phyloP scores from a whole-genome alignment of 2,797 vertebrate species.

The Peromyscus melanophrys region DNA sequence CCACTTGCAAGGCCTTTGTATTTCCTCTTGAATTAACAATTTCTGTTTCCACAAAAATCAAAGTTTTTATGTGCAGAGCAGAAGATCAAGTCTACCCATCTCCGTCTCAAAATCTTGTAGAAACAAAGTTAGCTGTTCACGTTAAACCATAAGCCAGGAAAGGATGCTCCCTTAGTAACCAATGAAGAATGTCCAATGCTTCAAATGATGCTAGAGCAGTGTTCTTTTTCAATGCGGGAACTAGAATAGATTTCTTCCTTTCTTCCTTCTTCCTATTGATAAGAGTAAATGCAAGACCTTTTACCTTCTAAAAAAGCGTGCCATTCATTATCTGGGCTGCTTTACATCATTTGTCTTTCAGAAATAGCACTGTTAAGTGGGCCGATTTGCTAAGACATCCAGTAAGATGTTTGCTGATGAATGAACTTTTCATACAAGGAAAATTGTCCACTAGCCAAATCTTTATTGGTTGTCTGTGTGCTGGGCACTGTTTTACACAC shows the following conservation, averaged over 20 bases:
- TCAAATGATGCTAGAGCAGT: constrained; percentile 35
- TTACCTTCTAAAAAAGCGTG: not conserved
- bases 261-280: not conserved
- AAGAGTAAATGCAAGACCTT: constrained; percentile 34
- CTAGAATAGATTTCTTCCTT: constrained; percentile 49
- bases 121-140: constrained; percentile 78
- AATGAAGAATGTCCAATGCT: constrained; percentile 52
- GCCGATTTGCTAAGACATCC: constrained; percentile 18
- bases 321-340: constrained; percentile 31
- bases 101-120: constrained; percentile 72
- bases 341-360: not conserved
- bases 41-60: constrained; percentile 69
- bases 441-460: constrained; percentile 58
- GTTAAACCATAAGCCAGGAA: constrained; percentile 64
- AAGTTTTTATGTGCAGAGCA: constrained; percentile 48
- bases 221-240: constrained; percentile 60
- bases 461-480: not conserved
- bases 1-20: constrained; percentile 74
- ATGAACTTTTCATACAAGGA: not conserved
- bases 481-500: not conserved
- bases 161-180: constrained; percentile 78
- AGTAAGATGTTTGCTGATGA: constrained; percentile 23
- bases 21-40: constrained; percentile 68
- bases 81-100: constrained; percentile 54
- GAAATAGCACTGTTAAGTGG: constrained; percentile 57